Base-by-base conservation (phyloP, 2,888 invertebrate genomes). In the Andrena hattorfiana region DNA sequence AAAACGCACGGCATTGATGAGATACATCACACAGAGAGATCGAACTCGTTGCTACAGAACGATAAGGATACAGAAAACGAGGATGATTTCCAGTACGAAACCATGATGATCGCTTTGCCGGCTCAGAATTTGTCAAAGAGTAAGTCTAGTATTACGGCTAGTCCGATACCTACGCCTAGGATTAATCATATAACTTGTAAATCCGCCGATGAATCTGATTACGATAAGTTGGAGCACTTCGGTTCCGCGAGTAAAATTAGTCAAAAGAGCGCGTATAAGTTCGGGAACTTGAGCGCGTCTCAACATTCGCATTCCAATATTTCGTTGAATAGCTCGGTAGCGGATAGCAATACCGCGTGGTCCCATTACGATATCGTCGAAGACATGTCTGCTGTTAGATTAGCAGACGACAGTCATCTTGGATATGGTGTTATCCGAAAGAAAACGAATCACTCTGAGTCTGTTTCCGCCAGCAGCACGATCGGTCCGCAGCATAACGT, bases 201-300 rank as follows among this genome's bases (percentile, higher is more conserved):
- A 68, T 74, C 79, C 0, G 86, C 89, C 20, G 91, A 91, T n/a
- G 88, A 89, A 42, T 88, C 93, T 81, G 96, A 96, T 91, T 98
- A 98, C 94, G 97, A 98, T 93, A 96, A 97, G 81, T 94, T 98
- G 77, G 97, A 97, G 91, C 97, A 97, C 92, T 97, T 98, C 91
- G 97, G 97, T 13, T 97, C 97, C 0, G 96, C 97, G 77, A 96
- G 96, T 85, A 97, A 96, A 94, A 92, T 95, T 16, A 95, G 95
- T 90, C 95, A 95, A 72, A 97, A 96, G 84, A 94, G 96, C 26
- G 95, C 95, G 8, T 97, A 97, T 91, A 97, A 97, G 91, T 96
- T 96, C n/a, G 94, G 96, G 59, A 92, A 89, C 72, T 70, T 90
- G 8, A 82, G 87, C 20, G 64, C 88, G 20, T 77, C 87, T 3